These are phyloP conservation scores for Magallana ariakensis DNA, from an alignment of 1,140 invertebrate species.

Conservation along the genomic window DNA sequence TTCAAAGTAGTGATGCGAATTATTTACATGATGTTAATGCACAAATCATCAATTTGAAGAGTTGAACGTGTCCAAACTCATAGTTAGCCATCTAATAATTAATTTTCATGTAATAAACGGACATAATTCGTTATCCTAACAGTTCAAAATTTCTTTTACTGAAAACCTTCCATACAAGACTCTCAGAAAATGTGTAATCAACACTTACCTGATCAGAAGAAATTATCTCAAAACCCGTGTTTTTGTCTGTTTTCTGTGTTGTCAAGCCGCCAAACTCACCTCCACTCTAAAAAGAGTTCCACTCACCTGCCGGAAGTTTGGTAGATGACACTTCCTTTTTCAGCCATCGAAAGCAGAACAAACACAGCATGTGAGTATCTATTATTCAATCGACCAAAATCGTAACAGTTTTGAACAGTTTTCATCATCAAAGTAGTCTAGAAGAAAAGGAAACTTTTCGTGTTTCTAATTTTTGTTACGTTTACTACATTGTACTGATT, in stretches of 20 bases:
- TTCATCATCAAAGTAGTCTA: neutral
- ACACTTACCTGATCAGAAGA: neutral
- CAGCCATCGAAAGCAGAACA: slow-evolving; percentile 40
- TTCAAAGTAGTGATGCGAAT: no score
- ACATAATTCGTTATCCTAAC: no score
- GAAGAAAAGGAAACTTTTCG: neutral
- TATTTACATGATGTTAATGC: no score
- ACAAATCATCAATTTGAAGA: no score
- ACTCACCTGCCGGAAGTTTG: slow-evolving; percentile 58
- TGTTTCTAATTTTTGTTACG: neutral
- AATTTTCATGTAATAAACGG: no score
- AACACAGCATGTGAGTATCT: neutral
- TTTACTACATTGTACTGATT: no score
- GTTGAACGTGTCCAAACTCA: no score
- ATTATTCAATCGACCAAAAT: slow-evolving; percentile 47
- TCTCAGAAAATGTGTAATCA: neutral
- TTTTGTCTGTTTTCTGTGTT: slow-evolving; percentile 58
- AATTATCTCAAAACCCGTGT: slow-evolving; percentile 15
- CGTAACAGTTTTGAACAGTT: neutral
- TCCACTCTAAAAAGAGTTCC: slow-evolving; percentile 46
- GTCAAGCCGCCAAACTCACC: slow-evolving; percentile 62
- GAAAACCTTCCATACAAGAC: no score
- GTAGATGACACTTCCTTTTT: slow-evolving; percentile 56
- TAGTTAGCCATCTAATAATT: no score
- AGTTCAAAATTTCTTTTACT: no score